phyloP scores from a whole-genome alignment of 1,140 invertebrate genomes.

The Drosophila pruinosa region DNA sequence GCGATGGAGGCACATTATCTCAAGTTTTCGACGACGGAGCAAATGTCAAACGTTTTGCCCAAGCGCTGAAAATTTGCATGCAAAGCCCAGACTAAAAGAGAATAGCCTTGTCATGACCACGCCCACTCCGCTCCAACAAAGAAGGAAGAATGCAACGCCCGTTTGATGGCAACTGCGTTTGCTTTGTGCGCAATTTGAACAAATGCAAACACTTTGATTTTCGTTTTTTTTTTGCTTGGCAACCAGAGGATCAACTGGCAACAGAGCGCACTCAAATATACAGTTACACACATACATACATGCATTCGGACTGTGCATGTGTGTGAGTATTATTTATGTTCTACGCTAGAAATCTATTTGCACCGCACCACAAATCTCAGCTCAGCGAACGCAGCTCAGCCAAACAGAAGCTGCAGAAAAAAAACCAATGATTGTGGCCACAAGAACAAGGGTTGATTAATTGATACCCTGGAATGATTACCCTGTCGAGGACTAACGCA shows the following conservation, averaged over 20 bases:
- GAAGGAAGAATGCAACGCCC: conserved; percentile 2
- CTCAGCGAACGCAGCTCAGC: conserved; percentile 60
- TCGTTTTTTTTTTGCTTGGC: conserved; percentile 32
- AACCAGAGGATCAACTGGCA: conserved; percentile 61
- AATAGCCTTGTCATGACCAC: conserved; percentile 39
- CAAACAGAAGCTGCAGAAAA: conserved; percentile 30
- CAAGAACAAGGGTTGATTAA: conserved; percentile 4
- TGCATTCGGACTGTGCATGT: conserved; percentile 16
- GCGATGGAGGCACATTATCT: conserved; percentile 69
- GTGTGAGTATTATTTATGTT: conserved; percentile 79
- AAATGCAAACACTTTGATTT: conserved; percentile 81
- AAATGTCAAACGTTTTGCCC: conserved; percentile 78
- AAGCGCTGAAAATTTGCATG: conserved; percentile 65
- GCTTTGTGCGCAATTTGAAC: conserved; percentile 71
- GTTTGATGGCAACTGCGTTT: conserved; percentile 16
- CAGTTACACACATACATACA: conserved; percentile 23
- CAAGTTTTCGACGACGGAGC: conserved; percentile 42
- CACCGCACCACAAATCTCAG: conserved; percentile 81
- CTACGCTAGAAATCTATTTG: conserved; percentile 81
- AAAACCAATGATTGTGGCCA: neutral
- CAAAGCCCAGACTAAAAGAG: conserved; percentile 46
- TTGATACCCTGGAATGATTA: neutral
- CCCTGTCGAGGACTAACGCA: too few relatives aligned
- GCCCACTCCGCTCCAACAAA: conserved; percentile 14
- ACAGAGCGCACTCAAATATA: conserved; percentile 4